Evolutionary conservation across 2,888 invertebrate species (phyloP).

Genomic region (Agrilus cyanescens): DNA sequence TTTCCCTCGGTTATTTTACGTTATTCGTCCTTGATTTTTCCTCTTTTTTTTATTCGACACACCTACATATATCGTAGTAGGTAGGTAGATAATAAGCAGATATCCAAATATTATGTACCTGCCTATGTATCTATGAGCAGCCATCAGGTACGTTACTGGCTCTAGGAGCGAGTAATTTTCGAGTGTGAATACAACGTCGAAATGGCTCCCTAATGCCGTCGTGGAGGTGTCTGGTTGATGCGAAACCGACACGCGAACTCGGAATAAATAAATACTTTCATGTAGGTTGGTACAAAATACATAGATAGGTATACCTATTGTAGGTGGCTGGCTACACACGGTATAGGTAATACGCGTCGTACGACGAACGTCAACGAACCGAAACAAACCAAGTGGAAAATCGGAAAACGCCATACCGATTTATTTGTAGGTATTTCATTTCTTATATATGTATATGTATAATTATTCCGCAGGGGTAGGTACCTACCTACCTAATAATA

Average conservation of each 20-base stretch:
- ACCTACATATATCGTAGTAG: conserved; percentile 8
- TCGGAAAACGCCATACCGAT: too few species aligned
- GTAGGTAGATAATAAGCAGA: conserved; percentile 1
- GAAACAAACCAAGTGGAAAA: too few species aligned
- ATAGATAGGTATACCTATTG: too few species aligned
- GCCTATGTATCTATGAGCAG: too few species aligned
- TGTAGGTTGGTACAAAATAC: too few species aligned
- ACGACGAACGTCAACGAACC: too few species aligned
- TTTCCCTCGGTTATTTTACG: not conserved
- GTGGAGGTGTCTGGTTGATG: conserved; percentile 36
- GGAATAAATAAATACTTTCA: conserved; percentile 14
- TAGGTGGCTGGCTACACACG: too few species aligned
- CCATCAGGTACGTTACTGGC: conserved; percentile 9
- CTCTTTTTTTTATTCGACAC: conserved; percentile 9
- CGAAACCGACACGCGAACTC: conserved; percentile 29
- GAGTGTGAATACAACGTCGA: conserved; percentile 33
- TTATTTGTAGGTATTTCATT: too few species aligned
- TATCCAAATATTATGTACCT: conserved; percentile 4
- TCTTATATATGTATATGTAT: too few species aligned
- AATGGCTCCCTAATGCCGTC: conserved; percentile 36
- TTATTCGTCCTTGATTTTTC: conserved; percentile 5
- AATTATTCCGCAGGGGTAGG: too few species aligned
- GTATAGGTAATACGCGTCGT: too few species aligned
- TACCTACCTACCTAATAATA: too few species aligned
- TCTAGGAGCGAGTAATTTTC: conserved; percentile 22